phyloP scores from a whole-genome alignment of 2,113 vertebrate genomes.

The Nycticebus coucang region DNA sequence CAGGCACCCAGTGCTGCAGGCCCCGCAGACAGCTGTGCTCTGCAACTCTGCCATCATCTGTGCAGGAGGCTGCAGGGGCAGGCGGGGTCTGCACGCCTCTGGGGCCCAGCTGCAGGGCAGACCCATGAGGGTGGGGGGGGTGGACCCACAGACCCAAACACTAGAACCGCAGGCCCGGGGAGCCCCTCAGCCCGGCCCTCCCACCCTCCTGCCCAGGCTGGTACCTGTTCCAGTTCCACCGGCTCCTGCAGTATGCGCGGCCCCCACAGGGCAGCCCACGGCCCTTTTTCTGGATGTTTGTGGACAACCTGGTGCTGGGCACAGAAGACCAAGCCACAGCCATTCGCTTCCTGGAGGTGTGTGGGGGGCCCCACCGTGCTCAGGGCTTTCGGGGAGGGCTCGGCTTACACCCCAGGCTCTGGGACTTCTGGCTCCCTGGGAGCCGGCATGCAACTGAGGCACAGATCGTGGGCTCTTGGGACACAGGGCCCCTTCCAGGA shows the following conservation, averaged over 20 bases:
- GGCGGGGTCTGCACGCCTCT: accelerated
- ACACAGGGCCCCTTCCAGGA: not conserved
- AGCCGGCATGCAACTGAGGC: accelerated
- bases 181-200: accelerated
- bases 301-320: constrained; percentile 61
- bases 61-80: too few relatives aligned
- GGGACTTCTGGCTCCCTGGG: too few relatives aligned
- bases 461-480: not conserved
- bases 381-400: accelerated
- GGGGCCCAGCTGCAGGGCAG: not conserved
- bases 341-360: constrained; percentile 70
- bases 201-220: not conserved
- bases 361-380: not conserved
- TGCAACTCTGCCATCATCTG: too few relatives aligned
- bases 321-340: not conserved
- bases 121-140: not conserved
- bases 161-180: not conserved
- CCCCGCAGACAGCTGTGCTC: not conserved
- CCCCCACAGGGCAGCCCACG: not conserved
- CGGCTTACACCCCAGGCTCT: accelerated
- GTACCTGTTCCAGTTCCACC: constrained; percentile 57
- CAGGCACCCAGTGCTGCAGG: accelerated
- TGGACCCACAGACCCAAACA: not conserved
- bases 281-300: constrained; percentile 59
- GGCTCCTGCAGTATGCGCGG: constrained; percentile 48